A percentile compares a stretch with the other conserved stretches of the same genome.
phyloP scores from a whole-genome alignment of 2,113 vertebrate genomes.

The Gila orcuttii region DNA sequence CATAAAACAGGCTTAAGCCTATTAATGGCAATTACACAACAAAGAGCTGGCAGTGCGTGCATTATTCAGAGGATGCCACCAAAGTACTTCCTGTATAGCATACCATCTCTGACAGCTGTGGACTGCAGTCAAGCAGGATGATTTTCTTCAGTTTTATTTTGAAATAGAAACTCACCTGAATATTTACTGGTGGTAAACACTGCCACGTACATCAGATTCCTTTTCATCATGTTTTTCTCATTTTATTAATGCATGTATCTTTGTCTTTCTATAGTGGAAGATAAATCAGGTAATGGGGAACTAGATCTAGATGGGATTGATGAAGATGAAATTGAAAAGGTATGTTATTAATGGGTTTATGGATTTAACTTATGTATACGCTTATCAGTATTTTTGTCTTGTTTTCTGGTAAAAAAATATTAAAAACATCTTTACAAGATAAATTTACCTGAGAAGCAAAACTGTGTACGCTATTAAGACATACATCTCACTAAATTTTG shows the following conservation, averaged over 20 bases:
- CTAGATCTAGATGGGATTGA: constrained; percentile 94
- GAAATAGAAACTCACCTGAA: constrained; percentile 41
- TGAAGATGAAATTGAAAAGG: constrained; percentile 93
- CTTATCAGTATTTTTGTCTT: neutral
- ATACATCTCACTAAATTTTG: neutral
- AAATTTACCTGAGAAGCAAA: neutral
- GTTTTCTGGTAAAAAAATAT: neutral
- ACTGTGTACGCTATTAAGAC: neutral
- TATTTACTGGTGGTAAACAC: constrained; percentile 43
- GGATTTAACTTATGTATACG: neutral
- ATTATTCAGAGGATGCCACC: constrained; percentile 51
- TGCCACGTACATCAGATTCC: constrained; percentile 27
- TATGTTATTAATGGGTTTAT: constrained; percentile 57
- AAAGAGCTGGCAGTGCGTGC: constrained; percentile 29
- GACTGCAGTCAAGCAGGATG: constrained; percentile 39
- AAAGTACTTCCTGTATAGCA: constrained; percentile 14
- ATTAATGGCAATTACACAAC: constrained; percentile 54
- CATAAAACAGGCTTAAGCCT: too few species aligned
- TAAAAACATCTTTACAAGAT: neutral
- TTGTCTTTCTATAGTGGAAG: constrained; percentile 67
- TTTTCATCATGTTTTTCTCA: constrained; percentile 5
- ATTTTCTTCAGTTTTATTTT: constrained; percentile 49
- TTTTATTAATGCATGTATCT: neutral
- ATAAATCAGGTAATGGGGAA: constrained; percentile 80
- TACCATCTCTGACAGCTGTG: constrained; percentile 18